phyloP scores from a whole-genome alignment of 2,113 vertebrate genomes.

The Callithrix jacchus region DNA sequence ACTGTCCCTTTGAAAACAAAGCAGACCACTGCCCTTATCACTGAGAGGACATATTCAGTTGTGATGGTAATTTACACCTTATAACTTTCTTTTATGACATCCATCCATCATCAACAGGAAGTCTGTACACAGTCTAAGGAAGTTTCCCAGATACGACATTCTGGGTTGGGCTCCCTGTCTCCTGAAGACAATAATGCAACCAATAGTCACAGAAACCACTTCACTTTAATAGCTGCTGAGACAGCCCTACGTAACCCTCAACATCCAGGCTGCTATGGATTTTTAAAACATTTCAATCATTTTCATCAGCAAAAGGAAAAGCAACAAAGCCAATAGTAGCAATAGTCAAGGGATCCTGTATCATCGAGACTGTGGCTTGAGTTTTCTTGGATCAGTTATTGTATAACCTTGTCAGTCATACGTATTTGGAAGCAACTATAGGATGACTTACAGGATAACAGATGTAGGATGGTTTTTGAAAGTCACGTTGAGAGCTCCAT shows the following conservation, averaged over 20 bases:
- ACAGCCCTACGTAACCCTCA: background rate
- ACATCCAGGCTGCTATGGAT: background rate
- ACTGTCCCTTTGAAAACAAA: background rate
- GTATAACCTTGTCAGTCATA: slow-evolving; percentile 42
- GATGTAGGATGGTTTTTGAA: background rate
- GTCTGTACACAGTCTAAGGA: background rate
- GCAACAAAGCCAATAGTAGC: background rate
- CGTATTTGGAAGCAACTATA: background rate
- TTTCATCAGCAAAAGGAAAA: slow-evolving; percentile 1
- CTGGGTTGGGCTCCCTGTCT: background rate
- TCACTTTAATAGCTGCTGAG: background rate
- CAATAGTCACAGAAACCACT: background rate
- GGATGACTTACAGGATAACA: background rate
- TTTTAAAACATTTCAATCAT: background rate
- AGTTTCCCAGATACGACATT: background rate
- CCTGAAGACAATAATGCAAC: background rate
- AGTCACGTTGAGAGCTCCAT: background rate
- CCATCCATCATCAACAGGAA: slow-evolving; percentile 14
- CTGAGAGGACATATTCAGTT: slow-evolving; percentile 24
- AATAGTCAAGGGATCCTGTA: background rate
- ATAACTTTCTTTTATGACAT: slow-evolving; percentile 12
- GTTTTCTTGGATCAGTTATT: slow-evolving; percentile 45
- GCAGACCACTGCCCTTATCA: background rate
- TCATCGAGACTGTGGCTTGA: slow-evolving; percentile 21
- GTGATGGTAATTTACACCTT: slow-evolving; percentile 13